Evolutionary conservation across 2,113 vertebrate species (phyloP), one percentile per base, ranked within the genome.

Genomic region (Vulpes vulpes): DNA sequence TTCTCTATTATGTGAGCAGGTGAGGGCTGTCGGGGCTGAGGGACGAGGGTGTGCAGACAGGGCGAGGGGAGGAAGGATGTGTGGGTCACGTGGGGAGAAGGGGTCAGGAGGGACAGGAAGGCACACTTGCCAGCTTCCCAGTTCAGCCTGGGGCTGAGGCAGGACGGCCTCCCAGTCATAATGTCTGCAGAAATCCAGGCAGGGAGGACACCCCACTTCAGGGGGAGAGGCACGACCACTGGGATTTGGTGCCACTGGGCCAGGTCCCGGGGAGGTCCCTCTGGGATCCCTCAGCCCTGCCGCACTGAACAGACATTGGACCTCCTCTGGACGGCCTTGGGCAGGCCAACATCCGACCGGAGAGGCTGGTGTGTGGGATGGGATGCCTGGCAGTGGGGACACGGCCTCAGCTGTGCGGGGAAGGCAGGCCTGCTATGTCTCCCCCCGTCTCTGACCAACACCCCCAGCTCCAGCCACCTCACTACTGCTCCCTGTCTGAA

Each of bases 1-100:
- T 23, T 4, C 84, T 55, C 83, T 20, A 8, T 2, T 43, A 11
- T 0, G 5, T 27, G 4, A 2, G 55, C 15, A 65, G 27, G 84
- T 8, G 11, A 69, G 30, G 5, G 51, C n/a, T 8, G 12, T 0
- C 1, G 1, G 16, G 71, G 38, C 84, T 15, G 43, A 22, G 65
- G 81, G 3, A 2, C 92, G 17, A 0, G 1, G 38, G 43, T 43
- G 15, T 27, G 74, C 9, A 15, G n/a, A 62, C 20, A 64, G 11
- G 3, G 5, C 5, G n/a, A 8, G 3, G 25, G 43, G 8, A 5
- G 20, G 51, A 22, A 32, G 64, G 53, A 27, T 11, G 32, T 17
- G 32, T 16, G 65, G 32, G 71, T 76, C 43, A 49, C 1, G 2
- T 38, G 69, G n/a, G 69, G n/a, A 9, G 57, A 9, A 12, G 4